Evolutionary conservation across 2,888 invertebrate genomes (phyloP).

Genomic region (Phrixothrix hirtus): DNA sequence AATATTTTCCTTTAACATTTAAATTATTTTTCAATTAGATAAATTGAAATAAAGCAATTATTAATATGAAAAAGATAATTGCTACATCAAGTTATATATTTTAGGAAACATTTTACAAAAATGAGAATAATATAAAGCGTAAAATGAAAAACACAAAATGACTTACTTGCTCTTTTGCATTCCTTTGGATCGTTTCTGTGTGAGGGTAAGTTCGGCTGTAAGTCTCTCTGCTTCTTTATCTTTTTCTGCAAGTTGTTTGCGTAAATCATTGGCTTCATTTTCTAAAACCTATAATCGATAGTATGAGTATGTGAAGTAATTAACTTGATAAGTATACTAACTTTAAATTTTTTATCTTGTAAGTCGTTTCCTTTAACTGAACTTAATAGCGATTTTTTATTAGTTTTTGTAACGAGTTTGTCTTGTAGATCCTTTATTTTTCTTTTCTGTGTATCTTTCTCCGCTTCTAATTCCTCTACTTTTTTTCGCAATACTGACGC

Average conservation of each 20-base stretch:
- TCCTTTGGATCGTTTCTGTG: constrained; percentile 64
- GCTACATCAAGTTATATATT: too few relatives aligned
- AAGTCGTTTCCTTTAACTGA: constrained; percentile 58
- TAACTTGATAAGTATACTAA: constrained; percentile 39
- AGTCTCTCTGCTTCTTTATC: constrained; percentile 79
- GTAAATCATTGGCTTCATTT: constrained; percentile 73
- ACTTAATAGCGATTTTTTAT: constrained; percentile 39
- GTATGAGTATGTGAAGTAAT: constrained; percentile 39
- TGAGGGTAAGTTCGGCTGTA: constrained; percentile 69
- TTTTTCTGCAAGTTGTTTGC: constrained; percentile 79
- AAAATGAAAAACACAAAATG: too few relatives aligned
- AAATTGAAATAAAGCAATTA: too few relatives aligned
- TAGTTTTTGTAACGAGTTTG: constrained; percentile 62
- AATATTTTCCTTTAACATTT: too few relatives aligned
- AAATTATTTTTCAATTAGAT: too few relatives aligned
- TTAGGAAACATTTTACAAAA: too few relatives aligned
- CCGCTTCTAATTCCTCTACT: constrained; percentile 81
- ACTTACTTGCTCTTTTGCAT: constrained; percentile 68
- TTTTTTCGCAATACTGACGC: constrained; percentile 80
- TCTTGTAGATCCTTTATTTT: constrained; percentile 79
- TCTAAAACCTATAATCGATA: constrained; percentile 55
- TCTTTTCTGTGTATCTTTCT: constrained; percentile 72
- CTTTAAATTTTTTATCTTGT: constrained; percentile 69
- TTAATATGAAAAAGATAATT: too few relatives aligned
- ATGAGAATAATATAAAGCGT: neutral